Evolutionary conservation across 2,888 invertebrate genomes (phyloP).

Genomic region (Lithophane semibrunnea): DNA sequence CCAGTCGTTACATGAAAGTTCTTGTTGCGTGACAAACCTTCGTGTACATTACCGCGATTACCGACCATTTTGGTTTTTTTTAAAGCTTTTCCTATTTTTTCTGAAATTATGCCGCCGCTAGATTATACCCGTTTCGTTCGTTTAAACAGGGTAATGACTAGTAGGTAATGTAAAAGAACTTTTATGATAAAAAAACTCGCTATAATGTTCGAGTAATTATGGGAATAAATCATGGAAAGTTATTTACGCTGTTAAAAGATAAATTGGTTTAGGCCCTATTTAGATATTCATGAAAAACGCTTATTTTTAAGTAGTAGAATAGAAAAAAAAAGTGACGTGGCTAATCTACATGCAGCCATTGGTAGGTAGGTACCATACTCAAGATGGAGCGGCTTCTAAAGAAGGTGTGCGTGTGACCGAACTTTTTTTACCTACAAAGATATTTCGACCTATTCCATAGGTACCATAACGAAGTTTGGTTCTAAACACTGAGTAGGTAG

Average conservation of each 20-base stretch:
- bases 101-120: conserved; percentile 46
- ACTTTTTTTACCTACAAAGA: neutral
- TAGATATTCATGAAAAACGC: conserved; percentile 8
- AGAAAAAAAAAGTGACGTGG: neutral
- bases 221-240: conserved; percentile 37
- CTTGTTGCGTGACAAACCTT: conserved; percentile 73
- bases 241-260: conserved; percentile 16
- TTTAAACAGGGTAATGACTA: conserved; percentile 52
- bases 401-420: neutral
- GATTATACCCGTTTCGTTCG: conserved; percentile 42
- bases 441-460: conserved; percentile 3
- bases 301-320: neutral
- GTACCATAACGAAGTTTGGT: conserved; percentile 9
- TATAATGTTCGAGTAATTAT: conserved; percentile 47
- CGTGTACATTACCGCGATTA: conserved; percentile 74
- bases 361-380: neutral
- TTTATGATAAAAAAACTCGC: conserved; percentile 34
- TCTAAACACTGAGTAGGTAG: neutral
- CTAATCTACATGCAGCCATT: too few relatives aligned
- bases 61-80: conserved; percentile 56
- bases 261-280: conserved; percentile 1
- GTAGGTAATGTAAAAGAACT: conserved; percentile 51
- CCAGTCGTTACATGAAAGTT: conserved; percentile 56
- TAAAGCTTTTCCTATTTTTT: conserved; percentile 54
- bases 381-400: neutral